Evolutionary conservation across 2,888 invertebrate genomes (phyloP).

Genomic region (Dasypolia templi): DNA sequence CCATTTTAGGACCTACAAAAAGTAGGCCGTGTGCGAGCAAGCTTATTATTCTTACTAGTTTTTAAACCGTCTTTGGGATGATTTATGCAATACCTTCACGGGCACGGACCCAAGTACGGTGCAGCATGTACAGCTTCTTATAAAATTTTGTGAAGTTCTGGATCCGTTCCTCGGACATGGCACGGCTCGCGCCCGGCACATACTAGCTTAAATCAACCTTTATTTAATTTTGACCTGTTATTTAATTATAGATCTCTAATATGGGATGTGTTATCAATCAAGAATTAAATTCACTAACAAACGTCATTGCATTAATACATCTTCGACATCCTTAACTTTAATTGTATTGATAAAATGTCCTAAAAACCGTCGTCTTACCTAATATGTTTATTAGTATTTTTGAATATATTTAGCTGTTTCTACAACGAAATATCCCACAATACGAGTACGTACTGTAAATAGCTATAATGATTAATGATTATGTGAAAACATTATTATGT

Average conservation of each 20-base stretch:
- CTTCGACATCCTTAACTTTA: not conserved
- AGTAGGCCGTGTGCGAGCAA: too few species aligned
- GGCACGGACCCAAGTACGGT: not conserved
- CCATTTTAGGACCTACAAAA: too few species aligned
- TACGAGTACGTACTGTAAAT: not conserved
- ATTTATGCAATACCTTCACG: not conserved
- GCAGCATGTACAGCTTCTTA: not conserved
- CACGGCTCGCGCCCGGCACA: not conserved
- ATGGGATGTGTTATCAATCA: not conserved
- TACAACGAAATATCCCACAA: not conserved
- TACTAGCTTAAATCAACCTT: not conserved
- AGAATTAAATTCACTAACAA: not conserved
- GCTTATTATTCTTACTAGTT: too few species aligned
- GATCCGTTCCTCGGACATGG: not conserved
- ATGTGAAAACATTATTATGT: not conserved
- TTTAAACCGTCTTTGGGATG: too few species aligned
- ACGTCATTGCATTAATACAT: not conserved
- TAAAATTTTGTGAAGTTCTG: not conserved
- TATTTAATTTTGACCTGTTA: not conserved
- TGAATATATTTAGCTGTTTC: not conserved
- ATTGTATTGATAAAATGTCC: constrained; percentile 3
- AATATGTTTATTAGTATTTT: not conserved
- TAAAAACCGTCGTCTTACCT: too few species aligned
- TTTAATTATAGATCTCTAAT: too few species aligned
- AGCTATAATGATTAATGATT: not conserved